Percentiles rank a stretch among this genome's conserved stretches.
phyloP scores from a whole-genome alignment of 2,113 vertebrate species.

The Oreochromis spilurus region DNA sequence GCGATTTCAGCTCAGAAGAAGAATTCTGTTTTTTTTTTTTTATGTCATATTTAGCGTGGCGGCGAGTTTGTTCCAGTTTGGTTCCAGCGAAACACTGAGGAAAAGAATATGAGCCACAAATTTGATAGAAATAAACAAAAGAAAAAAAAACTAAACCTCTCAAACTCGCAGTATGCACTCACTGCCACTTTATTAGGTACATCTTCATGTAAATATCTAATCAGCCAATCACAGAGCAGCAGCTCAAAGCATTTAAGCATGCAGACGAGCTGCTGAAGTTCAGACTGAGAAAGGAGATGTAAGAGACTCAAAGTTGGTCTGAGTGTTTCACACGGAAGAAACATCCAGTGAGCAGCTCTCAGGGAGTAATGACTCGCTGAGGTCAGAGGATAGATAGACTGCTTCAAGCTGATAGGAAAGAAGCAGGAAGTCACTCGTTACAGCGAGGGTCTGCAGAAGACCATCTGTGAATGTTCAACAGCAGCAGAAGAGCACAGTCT shows the following conservation, averaged over 20 bases:
- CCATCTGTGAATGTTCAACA: neutral
- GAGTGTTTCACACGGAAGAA: neutral
- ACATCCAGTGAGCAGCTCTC: neutral
- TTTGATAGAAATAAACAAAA: neutral
- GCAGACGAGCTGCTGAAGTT: neutral
- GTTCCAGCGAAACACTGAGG: accelerated
- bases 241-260: neutral
- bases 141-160: neutral
- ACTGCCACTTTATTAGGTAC: neutral
- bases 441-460: neutral
- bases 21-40: neutral
- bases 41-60: neutral
- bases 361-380: neutral
- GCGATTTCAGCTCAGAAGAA: neutral
- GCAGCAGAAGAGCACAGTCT: neutral
- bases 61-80: neutral
- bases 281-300: neutral
- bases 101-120: neutral
- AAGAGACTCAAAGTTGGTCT: neutral
- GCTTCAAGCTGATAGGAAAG: neutral
- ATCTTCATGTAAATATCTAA: neutral
- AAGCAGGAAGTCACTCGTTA: neutral
- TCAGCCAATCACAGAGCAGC: neutral
- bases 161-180: neutral
- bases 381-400: neutral